These are phyloP conservation scores for Rapana venosa DNA, from an alignment of 2,888 invertebrate species.

Conservation along the genomic window DNA sequence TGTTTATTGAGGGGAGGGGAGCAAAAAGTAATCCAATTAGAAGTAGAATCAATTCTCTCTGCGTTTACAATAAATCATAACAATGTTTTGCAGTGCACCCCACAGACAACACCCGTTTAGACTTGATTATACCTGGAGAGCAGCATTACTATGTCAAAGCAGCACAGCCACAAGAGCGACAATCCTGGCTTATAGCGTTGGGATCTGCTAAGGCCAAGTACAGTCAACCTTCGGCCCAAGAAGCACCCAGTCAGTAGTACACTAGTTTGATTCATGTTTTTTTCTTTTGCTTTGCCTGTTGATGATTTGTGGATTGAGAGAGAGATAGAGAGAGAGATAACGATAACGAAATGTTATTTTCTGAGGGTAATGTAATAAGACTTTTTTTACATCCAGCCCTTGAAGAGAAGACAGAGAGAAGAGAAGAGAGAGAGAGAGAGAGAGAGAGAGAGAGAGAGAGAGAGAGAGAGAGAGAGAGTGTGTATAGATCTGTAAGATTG, in stretches of 20 bases:
- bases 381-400: background rate
- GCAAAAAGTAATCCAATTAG: background rate
- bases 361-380: background rate
- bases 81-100: conserved; percentile 81
- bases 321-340: background rate
- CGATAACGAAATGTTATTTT: background rate
- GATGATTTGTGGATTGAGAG: background rate
- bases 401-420: background rate
- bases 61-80: background rate
- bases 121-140: conserved; percentile 89
- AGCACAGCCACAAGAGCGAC: conserved; percentile 87
- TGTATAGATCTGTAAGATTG: background rate
- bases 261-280: background rate
- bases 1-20: background rate
- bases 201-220: conserved; percentile 87
- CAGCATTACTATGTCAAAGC: conserved; percentile 89
- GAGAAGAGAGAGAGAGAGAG: background rate
- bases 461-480: background rate
- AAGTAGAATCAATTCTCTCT: background rate
- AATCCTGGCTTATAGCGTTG: conserved; percentile 89
- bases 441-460: background rate
- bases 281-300: background rate
- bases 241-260: background rate
- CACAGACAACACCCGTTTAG: conserved; percentile 86
- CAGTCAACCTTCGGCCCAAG: conserved; percentile 31